Conservation (phyloP, 2,888 invertebrate genomes). For the Rhamnusium bicolor region DNA sequence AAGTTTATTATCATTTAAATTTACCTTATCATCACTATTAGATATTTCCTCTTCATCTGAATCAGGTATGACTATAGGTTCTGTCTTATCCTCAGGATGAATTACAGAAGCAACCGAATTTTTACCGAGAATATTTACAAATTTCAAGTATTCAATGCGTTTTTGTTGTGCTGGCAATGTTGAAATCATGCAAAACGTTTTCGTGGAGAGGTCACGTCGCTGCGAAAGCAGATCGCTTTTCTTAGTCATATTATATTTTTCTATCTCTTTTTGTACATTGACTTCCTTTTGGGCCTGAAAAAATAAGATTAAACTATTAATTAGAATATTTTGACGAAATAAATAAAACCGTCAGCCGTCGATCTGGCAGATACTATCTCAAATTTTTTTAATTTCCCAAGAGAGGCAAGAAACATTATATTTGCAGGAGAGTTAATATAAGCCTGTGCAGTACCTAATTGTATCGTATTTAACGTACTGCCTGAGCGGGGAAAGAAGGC, state of each 20-base stretch:
- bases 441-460: too few species aligned
- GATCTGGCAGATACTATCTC: too few species aligned
- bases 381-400: too few species aligned
- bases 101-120: not conserved
- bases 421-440: too few species aligned
- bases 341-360: too few species aligned
- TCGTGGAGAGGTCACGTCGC: conserved; percentile 35
- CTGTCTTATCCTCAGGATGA: not conserved
- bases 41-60: conserved; percentile 42
- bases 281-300: conserved; percentile 48
- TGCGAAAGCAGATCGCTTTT: conserved; percentile 37
- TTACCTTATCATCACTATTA: not conserved
- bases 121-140: conserved; percentile 35
- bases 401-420: too few species aligned
- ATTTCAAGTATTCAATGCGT: conserved; percentile 43
- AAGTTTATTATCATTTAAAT: not conserved
- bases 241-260: conserved; percentile 14
- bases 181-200: conserved; percentile 40
- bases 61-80: conserved; percentile 46
- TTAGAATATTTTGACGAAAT: too few species aligned
- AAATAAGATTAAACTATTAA: too few species aligned
- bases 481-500: too few species aligned
- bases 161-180: conserved; percentile 45
- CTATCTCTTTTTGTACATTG: conserved; percentile 32
- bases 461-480: too few species aligned